Conservation (phyloP, 2,888 invertebrate species). For the Laspeyria flexula region DNA sequence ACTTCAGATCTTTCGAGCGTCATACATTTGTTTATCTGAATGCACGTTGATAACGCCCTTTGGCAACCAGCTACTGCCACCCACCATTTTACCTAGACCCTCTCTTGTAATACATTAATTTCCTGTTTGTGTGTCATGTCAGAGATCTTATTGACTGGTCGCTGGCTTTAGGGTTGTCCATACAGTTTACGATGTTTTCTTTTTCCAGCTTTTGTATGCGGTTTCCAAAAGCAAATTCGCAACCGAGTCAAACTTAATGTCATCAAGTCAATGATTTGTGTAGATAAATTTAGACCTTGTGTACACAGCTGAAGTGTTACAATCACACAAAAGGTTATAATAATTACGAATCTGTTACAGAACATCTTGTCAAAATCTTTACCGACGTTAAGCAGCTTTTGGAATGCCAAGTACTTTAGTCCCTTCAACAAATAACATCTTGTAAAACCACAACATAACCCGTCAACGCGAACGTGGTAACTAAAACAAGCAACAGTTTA, state of each 20-base stretch:
- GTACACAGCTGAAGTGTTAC: too few species aligned
- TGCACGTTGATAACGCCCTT: slow-evolving; percentile 59
- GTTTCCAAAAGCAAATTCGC: too few species aligned
- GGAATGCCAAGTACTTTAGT: too few species aligned
- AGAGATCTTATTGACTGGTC: slow-evolving; percentile 1
- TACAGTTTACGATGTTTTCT: not conserved
- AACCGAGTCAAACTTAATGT: too few species aligned
- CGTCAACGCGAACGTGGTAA: not conserved
- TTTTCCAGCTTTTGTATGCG: too few species aligned
- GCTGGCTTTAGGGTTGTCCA: slow-evolving; percentile 4
- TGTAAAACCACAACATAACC: not conserved
- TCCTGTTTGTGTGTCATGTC: not conserved
- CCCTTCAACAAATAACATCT: not conserved
- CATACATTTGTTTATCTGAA: slow-evolving; percentile 38
- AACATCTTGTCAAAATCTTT: too few species aligned
- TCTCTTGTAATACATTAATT: slow-evolving; percentile 25
- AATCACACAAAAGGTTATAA: too few species aligned
- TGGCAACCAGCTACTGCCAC: slow-evolving; percentile 67
- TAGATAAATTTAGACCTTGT: too few species aligned
- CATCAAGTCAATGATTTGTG: too few species aligned
- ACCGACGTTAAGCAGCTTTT: too few species aligned
- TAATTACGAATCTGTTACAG: too few species aligned
- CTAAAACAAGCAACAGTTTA: slow-evolving; percentile 2
- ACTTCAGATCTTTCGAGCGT: slow-evolving; percentile 43
- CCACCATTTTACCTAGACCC: slow-evolving; percentile 56